phyloP scores from a whole-genome alignment of 2,113 vertebrate genomes.

The Tapirus terrestris region DNA sequence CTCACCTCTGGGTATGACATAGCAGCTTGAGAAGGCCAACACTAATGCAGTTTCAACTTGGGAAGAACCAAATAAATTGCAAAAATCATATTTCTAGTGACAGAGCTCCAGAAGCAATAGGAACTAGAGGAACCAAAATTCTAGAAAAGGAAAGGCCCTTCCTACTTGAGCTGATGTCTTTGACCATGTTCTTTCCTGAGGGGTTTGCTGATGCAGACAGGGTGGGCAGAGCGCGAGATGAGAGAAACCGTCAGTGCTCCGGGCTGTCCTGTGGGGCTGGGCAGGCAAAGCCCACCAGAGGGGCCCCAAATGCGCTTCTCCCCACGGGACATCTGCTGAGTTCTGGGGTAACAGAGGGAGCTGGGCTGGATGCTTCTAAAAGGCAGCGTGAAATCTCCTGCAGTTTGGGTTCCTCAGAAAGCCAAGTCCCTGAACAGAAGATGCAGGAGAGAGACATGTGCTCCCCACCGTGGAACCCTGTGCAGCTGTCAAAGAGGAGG shows the following conservation, averaged over 20 bases:
- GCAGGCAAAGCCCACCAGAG: rapidly evolving
- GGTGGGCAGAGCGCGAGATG: rapidly evolving
- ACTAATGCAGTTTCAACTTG: background rate
- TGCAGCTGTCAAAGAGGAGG: rapidly evolving
- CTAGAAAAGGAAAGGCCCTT: background rate
- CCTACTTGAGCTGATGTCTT: background rate
- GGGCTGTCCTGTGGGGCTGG: rapidly evolving
- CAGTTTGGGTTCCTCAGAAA: background rate
- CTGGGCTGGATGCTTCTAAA: background rate
- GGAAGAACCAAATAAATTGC: background rate
- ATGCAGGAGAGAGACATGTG: rapidly evolving
- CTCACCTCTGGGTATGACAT: rapidly evolving
- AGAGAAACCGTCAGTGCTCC: too few species aligned
- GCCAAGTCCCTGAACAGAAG: background rate
- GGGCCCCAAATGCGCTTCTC: rapidly evolving
- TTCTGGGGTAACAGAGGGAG: background rate
- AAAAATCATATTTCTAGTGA: background rate
- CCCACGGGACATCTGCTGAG: rapidly evolving
- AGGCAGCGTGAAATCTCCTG: rapidly evolving
- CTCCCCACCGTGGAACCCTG: rapidly evolving
- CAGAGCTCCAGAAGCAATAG: too few species aligned
- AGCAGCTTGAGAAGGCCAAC: background rate
- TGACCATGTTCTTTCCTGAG: too few species aligned
- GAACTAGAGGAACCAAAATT: background rate
- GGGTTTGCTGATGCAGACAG: background rate